A percentile compares a stretch with the other conserved stretches of the same genome.
These are phyloP conservation scores for Okapia johnstoni DNA, from an alignment of 2,113 vertebrate species.

Conservation along the genomic window DNA sequence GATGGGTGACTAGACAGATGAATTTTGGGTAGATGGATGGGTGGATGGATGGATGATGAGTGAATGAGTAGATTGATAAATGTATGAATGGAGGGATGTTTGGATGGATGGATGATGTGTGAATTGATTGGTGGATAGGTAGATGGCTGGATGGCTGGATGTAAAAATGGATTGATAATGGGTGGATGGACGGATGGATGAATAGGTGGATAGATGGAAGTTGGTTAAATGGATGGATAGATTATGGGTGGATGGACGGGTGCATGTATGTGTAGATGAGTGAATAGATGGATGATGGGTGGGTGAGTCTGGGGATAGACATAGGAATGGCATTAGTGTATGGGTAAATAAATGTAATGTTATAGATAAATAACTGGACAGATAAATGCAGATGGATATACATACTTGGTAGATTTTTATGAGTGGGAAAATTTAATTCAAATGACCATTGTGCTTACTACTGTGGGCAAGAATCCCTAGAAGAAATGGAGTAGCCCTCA, in stretches of 20 bases:
- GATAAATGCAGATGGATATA: neutral
- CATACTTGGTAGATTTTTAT: neutral
- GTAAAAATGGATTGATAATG: neutral
- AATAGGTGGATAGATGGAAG: neutral
- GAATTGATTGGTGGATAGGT: neutral
- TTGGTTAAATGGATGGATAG: neutral
- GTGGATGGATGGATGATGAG: neutral
- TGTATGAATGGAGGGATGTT: neutral
- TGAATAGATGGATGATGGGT: no score
- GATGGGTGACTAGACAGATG: no score
- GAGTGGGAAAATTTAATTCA: neutral
- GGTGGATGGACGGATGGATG: accelerated
- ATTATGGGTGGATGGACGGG: accelerated
- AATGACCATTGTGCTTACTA: neutral
- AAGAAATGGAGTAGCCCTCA: neutral
- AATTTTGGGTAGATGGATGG: neutral
- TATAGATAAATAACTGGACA: neutral
- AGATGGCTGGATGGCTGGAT: neutral
- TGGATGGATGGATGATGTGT: neutral
- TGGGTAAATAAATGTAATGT: neutral
- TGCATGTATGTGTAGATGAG: neutral
- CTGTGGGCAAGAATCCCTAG: neutral
- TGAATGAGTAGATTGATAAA: accelerated
- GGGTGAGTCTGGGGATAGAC: neutral
- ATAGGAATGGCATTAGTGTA: neutral